These are phyloP conservation scores for Lycocerus yunnanus DNA, from an alignment of 2,888 invertebrate genomes.

Conservation along the genomic window DNA sequence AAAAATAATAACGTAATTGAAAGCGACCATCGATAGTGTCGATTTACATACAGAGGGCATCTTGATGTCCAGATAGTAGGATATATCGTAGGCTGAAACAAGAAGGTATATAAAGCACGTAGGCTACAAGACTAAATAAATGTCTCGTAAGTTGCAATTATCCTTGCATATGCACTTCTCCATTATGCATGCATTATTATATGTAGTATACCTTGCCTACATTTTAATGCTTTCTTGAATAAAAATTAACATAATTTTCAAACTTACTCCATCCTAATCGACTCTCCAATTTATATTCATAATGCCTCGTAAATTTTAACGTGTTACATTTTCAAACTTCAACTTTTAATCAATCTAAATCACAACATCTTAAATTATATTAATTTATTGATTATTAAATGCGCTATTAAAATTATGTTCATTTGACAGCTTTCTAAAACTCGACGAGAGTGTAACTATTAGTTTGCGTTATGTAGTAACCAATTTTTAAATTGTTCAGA, in stretches of 20 bases:
- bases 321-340: background rate
- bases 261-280: background rate
- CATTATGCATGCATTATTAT: slow-evolving; percentile 47
- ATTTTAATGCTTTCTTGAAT: slow-evolving; percentile 3
- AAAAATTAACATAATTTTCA: background rate
- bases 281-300: background rate
- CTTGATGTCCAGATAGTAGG: slow-evolving; percentile 16
- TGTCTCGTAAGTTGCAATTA: slow-evolving; percentile 56
- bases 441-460: background rate
- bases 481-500: background rate
- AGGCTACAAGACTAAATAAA: slow-evolving; percentile 52
- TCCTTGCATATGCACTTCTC: slow-evolving; percentile 53
- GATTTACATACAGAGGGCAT: slow-evolving; percentile 19
- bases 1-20: background rate
- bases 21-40: background rate
- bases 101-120: slow-evolving; percentile 49
- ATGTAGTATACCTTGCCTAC: slow-evolving; percentile 33
- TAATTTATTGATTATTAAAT: background rate
- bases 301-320: background rate
- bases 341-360: background rate
- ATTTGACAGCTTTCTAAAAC: background rate
- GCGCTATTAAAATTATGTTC: background rate
- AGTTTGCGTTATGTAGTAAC: background rate
- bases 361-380: background rate
- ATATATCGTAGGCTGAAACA: slow-evolving; percentile 45